Percentiles rank a stretch among this genome's conserved stretches.
Evolutionary conservation across 2,113 vertebrate species (phyloP).

Genomic region (Lichenostomus cassidix): DNA sequence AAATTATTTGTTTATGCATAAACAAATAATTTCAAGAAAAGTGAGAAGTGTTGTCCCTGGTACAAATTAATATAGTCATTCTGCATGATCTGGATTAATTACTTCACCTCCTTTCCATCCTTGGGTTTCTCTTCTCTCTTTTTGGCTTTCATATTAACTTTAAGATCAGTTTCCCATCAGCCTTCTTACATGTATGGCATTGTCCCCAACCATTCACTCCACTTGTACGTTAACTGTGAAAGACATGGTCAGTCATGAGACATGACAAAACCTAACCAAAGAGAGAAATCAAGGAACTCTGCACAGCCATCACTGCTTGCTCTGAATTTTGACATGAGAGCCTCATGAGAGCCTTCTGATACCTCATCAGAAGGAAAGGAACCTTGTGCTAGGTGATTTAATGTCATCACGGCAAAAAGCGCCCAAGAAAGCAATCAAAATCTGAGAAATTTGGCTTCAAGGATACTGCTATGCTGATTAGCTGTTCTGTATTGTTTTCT

Average conservation of each 20-base stretch:
- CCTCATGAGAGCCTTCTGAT: no score
- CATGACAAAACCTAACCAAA: not conserved
- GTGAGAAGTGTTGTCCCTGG: not conserved
- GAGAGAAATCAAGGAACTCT: not conserved
- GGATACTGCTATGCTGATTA: not conserved
- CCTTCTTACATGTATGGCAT: not conserved
- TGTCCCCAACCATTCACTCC: not conserved
- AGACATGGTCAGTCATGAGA: not conserved
- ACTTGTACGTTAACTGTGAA: not conserved
- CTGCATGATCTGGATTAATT: not conserved
- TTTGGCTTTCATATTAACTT: not conserved
- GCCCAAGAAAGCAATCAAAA: not conserved
- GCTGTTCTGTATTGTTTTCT: not conserved
- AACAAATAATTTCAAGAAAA: not conserved
- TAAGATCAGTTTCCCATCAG: not conserved
- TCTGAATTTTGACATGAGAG: not conserved
- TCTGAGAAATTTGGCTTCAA: not conserved
- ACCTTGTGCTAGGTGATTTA: not conserved
- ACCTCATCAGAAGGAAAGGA: not conserved
- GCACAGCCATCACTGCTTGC: not conserved
- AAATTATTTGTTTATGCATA: no score
- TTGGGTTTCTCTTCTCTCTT: not conserved
- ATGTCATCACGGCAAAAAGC: not conserved
- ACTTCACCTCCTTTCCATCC: not conserved
- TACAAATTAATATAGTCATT: not conserved